phyloP scores from a whole-genome alignment of 2,888 invertebrate species.

The Hydrotaea cyrtoneurina region DNA sequence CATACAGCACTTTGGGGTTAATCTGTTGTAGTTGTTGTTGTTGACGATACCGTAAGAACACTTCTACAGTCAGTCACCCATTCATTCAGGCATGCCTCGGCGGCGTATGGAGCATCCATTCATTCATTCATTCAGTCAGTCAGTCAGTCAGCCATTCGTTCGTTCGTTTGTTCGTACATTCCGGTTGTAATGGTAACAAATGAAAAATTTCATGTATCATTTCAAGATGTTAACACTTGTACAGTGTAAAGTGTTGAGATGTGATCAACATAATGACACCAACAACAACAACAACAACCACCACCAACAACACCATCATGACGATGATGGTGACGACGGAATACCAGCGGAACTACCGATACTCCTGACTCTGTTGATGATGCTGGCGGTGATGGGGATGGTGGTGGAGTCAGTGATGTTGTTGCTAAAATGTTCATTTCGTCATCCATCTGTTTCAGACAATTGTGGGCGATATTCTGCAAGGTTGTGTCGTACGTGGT shows the following conservation, averaged over 20 bases:
- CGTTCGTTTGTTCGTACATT: neutral
- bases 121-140: too few relatives aligned
- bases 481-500: too few relatives aligned
- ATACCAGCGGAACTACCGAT: neutral
- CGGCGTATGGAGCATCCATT: too few relatives aligned
- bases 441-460: conserved; percentile 40
- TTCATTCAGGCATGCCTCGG: conserved; percentile 13
- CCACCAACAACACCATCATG: neutral
- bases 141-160: too few relatives aligned
- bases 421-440: conserved; percentile 21
- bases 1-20: conserved; percentile 47
- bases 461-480: neutral
- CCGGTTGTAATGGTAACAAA: neutral
- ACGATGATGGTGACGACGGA: neutral
- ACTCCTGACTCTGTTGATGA: neutral
- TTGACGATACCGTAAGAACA: conserved; percentile 21
- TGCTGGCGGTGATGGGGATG: neutral
- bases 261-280: conserved; percentile 26
- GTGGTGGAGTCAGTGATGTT: neutral
- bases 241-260: conserved; percentile 38
- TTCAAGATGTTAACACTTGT: conserved; percentile 46
- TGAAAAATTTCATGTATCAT: conserved; percentile 57
- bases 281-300: neutral
- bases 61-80: conserved; percentile 12
- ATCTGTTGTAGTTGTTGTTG: conserved; percentile 3